Base-by-base conservation (phyloP, 37 sponge, comb jelly and placozoan species). In the Oopsacas minuta region DNA sequence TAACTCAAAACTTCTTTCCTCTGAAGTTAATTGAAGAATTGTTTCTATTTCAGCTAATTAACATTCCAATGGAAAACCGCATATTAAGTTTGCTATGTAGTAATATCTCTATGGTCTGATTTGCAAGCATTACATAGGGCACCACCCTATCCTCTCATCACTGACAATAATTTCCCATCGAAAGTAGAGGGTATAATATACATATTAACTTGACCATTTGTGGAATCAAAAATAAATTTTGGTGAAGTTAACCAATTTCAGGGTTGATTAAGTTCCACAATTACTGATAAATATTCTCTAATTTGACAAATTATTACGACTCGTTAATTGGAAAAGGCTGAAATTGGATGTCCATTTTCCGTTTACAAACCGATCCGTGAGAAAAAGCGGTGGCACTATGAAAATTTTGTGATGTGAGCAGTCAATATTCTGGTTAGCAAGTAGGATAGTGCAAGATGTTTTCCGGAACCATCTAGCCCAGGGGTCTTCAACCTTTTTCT, bases 11-110 rank as follows among this genome's bases (percentile, higher is more conserved):
- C 32, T 61, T 61, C 75, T 61, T 61, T 61, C 75, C 7, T 61
- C 75, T 5, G 75, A 61, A 61, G 75, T 61, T n/a, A 61, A n/a
- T 61, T 61, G 28, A 61, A 10, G 75, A 34, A 61, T 61, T 61
- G 75, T 61, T 5, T 61, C 75, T 61, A 61, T 61, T 32, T 61
- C 75, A 3, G 7, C 75, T 61, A 61, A 32, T 34, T 25, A 61
- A 12, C 75, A 61, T 32, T 61, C 75, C 22, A 61, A 61, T 20
- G 75, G 75, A 12, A 61, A n/a, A n/a, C 75, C 75, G 75, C 75
- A 61, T 20, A 61, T 34, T 32, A 61, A 25, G 22, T 12, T 61
- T 12, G 75, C 20, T 3, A 61, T 25, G 22, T 61, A n/a, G 22
- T 61, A 3, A 61, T 61, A 61, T 61, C 75, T 7, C 75, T 61